phyloP scores from a whole-genome alignment of 2,888 invertebrate genomes.

The Dusona sp. region DNA sequence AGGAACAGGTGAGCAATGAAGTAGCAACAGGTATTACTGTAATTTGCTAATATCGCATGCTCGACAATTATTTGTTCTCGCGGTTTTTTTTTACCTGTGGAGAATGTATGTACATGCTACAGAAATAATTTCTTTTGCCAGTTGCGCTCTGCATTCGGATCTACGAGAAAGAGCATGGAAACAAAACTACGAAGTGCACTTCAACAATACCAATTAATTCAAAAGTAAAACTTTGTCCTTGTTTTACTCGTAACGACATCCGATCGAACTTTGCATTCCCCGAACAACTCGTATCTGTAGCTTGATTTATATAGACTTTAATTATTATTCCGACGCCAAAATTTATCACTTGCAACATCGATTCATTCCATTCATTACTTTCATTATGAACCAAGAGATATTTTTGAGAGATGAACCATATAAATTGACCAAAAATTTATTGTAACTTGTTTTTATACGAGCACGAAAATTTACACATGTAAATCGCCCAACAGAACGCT shows the following conservation, averaged over 20 bases:
- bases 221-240: conserved; percentile 9
- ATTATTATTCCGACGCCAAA: background rate
- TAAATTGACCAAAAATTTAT: background rate
- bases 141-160: conserved; percentile 45
- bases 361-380: background rate
- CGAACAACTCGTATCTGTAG: background rate
- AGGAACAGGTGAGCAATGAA: conserved; percentile 68
- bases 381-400: background rate
- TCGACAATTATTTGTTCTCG: conserved; percentile 73
- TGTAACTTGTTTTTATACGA: background rate
- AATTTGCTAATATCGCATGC: conserved; percentile 77
- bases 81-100: conserved; percentile 45
- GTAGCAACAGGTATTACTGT: conserved; percentile 78
- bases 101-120: conserved; percentile 28
- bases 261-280: background rate
- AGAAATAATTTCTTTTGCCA: conserved; percentile 10
- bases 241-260: conserved; percentile 6
- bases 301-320: background rate
- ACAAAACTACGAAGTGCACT: background rate
- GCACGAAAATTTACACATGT: background rate
- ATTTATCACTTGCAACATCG: background rate
- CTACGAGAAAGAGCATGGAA: conserved; percentile 26
- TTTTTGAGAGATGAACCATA: background rate
- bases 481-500: background rate
- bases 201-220: conserved; percentile 6